Base-by-base conservation (phyloP, 2,113 vertebrate species). In the Alethe diademata region DNA sequence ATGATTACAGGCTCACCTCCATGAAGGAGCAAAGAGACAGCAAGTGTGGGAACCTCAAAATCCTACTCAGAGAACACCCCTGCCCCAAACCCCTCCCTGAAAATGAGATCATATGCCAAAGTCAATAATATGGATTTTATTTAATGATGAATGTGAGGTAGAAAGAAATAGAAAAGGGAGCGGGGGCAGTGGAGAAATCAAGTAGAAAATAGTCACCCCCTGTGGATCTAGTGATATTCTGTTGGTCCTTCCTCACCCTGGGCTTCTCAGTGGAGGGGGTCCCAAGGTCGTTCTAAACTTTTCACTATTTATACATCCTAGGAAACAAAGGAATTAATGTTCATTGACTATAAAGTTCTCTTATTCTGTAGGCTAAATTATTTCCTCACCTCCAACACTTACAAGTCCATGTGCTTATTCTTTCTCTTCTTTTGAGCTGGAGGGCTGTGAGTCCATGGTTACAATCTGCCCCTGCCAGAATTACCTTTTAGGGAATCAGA, bases 61-160 rank as follows among this genome's bases (percentile, higher is more conserved):
- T 40, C 28, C 42, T 51, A 18, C 19, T 42, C 51, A 38, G 29
- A 47, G 42, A 83, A 65, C 42, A 13, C 4, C 43, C 35, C 29
- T 28, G 9, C 25, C 33, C 25, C n/a, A 54, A 51, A 7, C 20
- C 28, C 35, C 47, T 23, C 29, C 18, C 9, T 8, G 36, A 40
- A 69, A 69, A 82, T 0, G 0, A 61, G n/a, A 40, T 8, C 22
- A 35, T 17, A 35, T 40, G 40, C 62, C 5, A 6, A 75, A 75
- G 29, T 24, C 0, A 0, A 5, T 35, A 61, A 69, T 14, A 67
- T 0, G 0, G 8, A 75, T 61, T 67, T 61, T 54, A 75, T 61
- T 82, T 40, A 82, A 69, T 1, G 0, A n/a, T 23, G 25, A 54
- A 42, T 13, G 4, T 15, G 25, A 82, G 5, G 20, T 11, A 54